These are phyloP conservation scores for Patagioenas fasciata DNA, from an alignment of 2,113 vertebrate genomes.

Conservation along the genomic window DNA sequence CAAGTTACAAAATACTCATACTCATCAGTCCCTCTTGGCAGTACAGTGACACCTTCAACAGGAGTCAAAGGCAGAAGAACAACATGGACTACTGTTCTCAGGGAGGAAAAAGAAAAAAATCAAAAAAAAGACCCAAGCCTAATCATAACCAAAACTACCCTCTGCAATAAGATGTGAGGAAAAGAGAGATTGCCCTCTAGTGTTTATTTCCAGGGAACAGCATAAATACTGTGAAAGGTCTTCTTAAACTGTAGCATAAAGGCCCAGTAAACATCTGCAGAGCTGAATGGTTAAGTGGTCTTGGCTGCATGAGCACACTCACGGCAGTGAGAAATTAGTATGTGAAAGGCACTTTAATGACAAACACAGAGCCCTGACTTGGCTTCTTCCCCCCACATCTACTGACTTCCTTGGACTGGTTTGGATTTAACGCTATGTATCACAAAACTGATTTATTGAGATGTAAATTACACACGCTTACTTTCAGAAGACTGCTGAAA, in stretches of 20 bases:
- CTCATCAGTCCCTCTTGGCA: neutral
- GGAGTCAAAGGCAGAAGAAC: neutral
- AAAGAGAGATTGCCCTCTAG: slow-evolving; percentile 27
- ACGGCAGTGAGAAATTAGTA: fast-evolving
- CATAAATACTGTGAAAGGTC: neutral
- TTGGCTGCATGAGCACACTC: neutral
- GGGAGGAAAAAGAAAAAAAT: neutral
- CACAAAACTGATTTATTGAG: neutral
- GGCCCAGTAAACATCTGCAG: neutral
- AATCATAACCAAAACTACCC: neutral
- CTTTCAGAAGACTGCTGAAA: neutral
- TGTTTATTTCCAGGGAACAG: neutral
- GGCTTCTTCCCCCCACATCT: neutral
- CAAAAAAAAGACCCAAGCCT: fast-evolving
- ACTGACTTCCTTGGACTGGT: neutral
- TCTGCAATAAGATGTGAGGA: neutral
- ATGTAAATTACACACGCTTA: neutral
- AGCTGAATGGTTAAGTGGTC: neutral
- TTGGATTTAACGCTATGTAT: neutral
- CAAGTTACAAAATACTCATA: neutral
- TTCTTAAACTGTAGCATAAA: neutral
- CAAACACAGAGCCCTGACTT: neutral
- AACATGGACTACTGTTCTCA: fast-evolving
- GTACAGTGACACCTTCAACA: neutral
- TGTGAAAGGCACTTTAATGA: neutral